A percentile compares a stretch with the other conserved stretches of the same genome.
Evolutionary conservation across 2,797 vertebrate species (phyloP).

Genomic region (Coregonus sp.): DNA sequence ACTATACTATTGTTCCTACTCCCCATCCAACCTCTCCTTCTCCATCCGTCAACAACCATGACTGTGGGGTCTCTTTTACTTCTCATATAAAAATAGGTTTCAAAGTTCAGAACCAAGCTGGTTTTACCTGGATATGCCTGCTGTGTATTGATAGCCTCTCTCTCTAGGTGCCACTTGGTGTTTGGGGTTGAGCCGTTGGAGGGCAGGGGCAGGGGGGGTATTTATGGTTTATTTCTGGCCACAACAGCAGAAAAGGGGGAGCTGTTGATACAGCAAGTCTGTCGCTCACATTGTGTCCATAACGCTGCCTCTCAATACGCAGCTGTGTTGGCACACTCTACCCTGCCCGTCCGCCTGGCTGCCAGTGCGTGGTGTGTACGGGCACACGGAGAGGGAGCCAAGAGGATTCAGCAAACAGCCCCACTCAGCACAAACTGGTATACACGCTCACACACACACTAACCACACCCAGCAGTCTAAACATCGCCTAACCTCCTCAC

Average conservation of each 20-base stretch:
- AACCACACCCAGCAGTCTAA: slow-evolving; percentile 54
- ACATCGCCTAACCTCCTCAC: slow-evolving; percentile 50
- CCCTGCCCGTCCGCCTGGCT: slow-evolving; percentile 62
- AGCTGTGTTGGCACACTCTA: slow-evolving; percentile 71
- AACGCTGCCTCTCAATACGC: slow-evolving; percentile 81
- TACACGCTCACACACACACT: slow-evolving; percentile 31
- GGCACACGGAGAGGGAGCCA: slow-evolving; percentile 65
- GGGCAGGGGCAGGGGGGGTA: slow-evolving; percentile 65
- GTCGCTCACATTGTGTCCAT: slow-evolving; percentile 78
- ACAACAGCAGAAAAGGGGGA: slow-evolving; percentile 80
- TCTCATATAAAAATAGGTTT: not conserved
- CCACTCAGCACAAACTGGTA: slow-evolving; percentile 63
- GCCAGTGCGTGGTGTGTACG: slow-evolving; percentile 66
- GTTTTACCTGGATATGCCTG: slow-evolving; percentile 68
- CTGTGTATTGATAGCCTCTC: slow-evolving; percentile 56
- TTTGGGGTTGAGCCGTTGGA: slow-evolving; percentile 67
- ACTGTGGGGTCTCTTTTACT: not conserved
- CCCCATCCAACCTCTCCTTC: not conserved
- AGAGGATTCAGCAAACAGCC: slow-evolving; percentile 73
- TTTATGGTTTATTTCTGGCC: slow-evolving; percentile 84
- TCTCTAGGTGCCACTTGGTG: slow-evolving; percentile 62
- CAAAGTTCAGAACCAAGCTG: slow-evolving; percentile 9
- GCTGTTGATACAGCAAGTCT: slow-evolving; percentile 86
- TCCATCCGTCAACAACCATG: not conserved
- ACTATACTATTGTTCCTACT: not conserved